Conservation (phyloP, 2,888 invertebrate genomes). For the Rhingia rostrata region DNA sequence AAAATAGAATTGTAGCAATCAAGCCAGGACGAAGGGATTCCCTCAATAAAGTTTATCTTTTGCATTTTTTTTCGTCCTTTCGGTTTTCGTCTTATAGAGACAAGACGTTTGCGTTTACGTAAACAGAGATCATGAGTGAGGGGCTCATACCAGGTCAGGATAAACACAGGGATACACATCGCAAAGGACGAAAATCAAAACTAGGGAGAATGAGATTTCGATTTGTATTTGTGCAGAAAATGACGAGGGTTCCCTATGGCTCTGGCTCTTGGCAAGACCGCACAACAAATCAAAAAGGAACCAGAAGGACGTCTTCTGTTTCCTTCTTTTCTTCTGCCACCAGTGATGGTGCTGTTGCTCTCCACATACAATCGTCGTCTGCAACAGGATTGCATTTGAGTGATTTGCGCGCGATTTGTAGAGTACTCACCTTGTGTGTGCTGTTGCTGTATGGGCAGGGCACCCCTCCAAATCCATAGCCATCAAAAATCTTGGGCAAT, state of each 20-base stretch:
- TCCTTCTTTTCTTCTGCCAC: constrained; percentile 23
- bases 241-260: constrained; percentile 46
- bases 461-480: constrained; percentile 33
- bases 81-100: constrained; percentile 66
- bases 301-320: constrained; percentile 55
- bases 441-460: constrained; percentile 59
- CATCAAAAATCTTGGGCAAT: constrained; percentile 32
- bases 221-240: constrained; percentile 57
- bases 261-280: constrained; percentile 57
- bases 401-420: constrained; percentile 74
- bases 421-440: constrained; percentile 46
- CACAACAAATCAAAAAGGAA: constrained; percentile 68
- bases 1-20: constrained; percentile 53
- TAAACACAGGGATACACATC: constrained; percentile 54
- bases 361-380: constrained; percentile 1
- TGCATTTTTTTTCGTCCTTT: constrained; percentile 53
- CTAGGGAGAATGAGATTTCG: constrained; percentile 32
- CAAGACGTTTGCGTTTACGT: constrained; percentile 69
- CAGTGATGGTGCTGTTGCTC: neutral
- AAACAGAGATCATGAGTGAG: constrained; percentile 63
- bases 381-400: constrained; percentile 65
- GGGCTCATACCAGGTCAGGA: constrained; percentile 66
- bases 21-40: constrained; percentile 62
- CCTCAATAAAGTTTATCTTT: constrained; percentile 32
- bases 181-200: neutral